phyloP scores from a whole-genome alignment of 2,888 invertebrate genomes.

The Thereva nobilitata region DNA sequence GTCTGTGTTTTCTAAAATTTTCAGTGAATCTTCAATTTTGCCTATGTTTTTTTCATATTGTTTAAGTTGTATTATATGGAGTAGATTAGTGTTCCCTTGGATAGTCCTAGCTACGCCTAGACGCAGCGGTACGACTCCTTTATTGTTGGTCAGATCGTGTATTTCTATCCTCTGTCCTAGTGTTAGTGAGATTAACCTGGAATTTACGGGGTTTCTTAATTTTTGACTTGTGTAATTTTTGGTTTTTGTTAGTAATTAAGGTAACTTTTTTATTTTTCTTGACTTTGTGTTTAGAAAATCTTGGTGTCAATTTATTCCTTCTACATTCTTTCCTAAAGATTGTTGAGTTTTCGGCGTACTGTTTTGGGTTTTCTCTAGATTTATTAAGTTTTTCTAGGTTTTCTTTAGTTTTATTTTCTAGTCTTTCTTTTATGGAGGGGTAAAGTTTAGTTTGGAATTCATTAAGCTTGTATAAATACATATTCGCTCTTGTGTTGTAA shows the following conservation, averaged over 20 bases:
- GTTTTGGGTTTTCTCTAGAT: background rate
- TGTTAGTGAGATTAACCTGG: background rate
- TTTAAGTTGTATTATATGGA: slow-evolving; percentile 18
- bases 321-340: slow-evolving; percentile 32
- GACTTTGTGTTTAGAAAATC: slow-evolving; percentile 25
- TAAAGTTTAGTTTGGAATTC: slow-evolving; percentile 14
- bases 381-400: background rate
- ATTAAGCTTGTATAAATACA: slow-evolving; percentile 15
- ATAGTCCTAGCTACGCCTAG: slow-evolving; percentile 8
- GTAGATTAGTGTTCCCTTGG: slow-evolving; percentile 9
- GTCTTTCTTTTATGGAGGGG: background rate
- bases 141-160: background rate
- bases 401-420: background rate
- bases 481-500: slow-evolving; percentile 5
- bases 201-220: slow-evolving; percentile 9
- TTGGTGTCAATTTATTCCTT: slow-evolving; percentile 14
- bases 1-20: background rate
- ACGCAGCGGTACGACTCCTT: background rate
- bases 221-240: slow-evolving; percentile 10
- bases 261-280: slow-evolving; percentile 7
- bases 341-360: background rate
- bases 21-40: slow-evolving; percentile 8
- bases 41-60: slow-evolving; percentile 12
- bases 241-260: slow-evolving; percentile 3
- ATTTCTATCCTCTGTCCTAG: slow-evolving; percentile 3